These are phyloP conservation scores for Megamerina dolium DNA, from an alignment of 2,888 invertebrate species.

Conservation along the genomic window DNA sequence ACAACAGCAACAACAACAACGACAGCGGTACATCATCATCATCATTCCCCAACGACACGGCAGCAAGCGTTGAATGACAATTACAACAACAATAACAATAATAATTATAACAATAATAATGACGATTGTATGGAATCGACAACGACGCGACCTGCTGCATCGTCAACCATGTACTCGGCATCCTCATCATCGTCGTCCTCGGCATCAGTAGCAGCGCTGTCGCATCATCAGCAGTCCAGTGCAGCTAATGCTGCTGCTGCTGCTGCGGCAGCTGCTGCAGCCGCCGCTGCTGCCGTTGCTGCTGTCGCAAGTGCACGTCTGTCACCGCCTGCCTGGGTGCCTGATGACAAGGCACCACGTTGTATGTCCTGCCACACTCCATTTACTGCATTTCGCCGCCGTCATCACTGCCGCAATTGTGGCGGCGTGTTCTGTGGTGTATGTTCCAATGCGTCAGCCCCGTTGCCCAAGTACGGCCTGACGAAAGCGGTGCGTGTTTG, in stretches of 20 bases:
- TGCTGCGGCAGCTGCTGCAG: neutral
- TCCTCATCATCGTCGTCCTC: constrained; percentile 7
- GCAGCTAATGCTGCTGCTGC: neutral
- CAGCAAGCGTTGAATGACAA: constrained; percentile 9
- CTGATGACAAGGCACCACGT: constrained; percentile 82
- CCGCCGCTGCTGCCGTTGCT: neutral
- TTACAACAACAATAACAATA: constrained; percentile 23
- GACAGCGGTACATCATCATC: too few species aligned
- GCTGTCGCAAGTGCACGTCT: constrained; percentile 22
- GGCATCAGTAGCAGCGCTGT: too few species aligned
- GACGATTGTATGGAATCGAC: constrained; percentile 8
- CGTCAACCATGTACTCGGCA: constrained; percentile 10
- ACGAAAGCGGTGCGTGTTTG: constrained; percentile 91
- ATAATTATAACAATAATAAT: constrained; percentile 8
- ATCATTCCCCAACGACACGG: constrained; percentile 1
- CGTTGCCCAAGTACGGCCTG: constrained; percentile 87
- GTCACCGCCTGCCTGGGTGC: constrained; percentile 85
- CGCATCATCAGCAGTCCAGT: constrained; percentile 7
- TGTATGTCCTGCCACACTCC: constrained; percentile 90
- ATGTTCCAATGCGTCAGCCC: constrained; percentile 88
- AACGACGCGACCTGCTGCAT: constrained; percentile 7
- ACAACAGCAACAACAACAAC: too few species aligned
- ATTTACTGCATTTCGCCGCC: constrained; percentile 90
- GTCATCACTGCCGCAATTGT: constrained; percentile 97
- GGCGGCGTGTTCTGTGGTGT: constrained; percentile 89